Evolutionary conservation across 1,140 invertebrate species (phyloP).

Genomic region (Lucilia cuprina): DNA sequence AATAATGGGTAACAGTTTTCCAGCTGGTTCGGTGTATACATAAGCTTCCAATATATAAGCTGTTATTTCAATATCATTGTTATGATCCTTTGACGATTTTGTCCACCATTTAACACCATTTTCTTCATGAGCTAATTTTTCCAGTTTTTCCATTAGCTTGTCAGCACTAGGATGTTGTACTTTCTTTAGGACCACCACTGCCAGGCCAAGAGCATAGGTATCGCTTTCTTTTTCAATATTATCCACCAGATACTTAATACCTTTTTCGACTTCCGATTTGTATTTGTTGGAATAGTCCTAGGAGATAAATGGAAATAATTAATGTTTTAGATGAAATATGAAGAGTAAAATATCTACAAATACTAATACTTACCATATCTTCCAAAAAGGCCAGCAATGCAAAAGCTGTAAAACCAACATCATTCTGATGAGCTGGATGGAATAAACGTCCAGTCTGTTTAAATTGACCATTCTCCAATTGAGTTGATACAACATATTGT

Average conservation of each 20-base stretch:
- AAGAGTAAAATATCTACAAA: background rate
- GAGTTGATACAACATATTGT: conserved; percentile 77
- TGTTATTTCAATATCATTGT: conserved; percentile 79
- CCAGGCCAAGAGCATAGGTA: conserved; percentile 79
- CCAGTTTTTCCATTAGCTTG: conserved; percentile 49
- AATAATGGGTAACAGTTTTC: conserved; percentile 67
- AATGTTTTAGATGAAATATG: too few species aligned
- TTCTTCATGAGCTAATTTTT: conserved; percentile 45
- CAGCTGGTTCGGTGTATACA: conserved; percentile 67
- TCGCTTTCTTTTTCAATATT: conserved; percentile 76
- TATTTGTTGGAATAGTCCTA: conserved; percentile 63
- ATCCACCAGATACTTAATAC: conserved; percentile 79
- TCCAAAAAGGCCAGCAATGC: conserved; percentile 83
- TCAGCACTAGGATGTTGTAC: conserved; percentile 68
- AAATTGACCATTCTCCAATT: conserved; percentile 78
- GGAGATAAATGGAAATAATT: background rate
- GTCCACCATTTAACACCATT: conserved; percentile 56
- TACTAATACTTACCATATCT: conserved; percentile 64
- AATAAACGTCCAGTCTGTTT: conserved; percentile 75
- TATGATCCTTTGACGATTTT: conserved; percentile 62
- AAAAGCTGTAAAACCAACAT: conserved; percentile 84
- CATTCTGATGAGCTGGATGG: conserved; percentile 59
- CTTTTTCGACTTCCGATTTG: conserved; percentile 75
- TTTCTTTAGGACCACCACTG: conserved; percentile 77
- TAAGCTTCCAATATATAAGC: conserved; percentile 75